Evolutionary conservation across 2,888 invertebrate genomes (phyloP).

Genomic region (Hirtodrosophila duncani): DNA sequence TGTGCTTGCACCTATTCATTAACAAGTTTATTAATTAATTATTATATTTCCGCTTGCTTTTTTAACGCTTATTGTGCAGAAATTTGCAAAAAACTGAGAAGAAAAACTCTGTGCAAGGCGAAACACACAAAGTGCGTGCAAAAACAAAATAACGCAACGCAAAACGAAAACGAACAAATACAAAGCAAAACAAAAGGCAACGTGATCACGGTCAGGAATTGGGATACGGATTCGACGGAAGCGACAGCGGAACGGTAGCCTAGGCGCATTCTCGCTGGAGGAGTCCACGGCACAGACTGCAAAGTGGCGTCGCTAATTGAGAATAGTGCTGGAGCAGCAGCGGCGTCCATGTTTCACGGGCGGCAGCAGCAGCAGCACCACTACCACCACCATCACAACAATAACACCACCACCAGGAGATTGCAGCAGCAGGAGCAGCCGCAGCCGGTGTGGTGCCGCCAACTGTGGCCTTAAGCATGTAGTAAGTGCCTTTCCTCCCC

Average conservation of each 20-base stretch:
- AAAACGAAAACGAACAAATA: slow-evolving; percentile 35
- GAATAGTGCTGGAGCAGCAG: slow-evolving; percentile 69
- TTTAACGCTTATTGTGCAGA: slow-evolving; percentile 7
- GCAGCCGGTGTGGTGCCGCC: slow-evolving; percentile 69
- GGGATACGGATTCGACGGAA: slow-evolving; percentile 4
- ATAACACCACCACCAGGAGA: slow-evolving; percentile 38
- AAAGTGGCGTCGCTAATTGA: slow-evolving; percentile 70
- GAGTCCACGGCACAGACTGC: slow-evolving; percentile 64
- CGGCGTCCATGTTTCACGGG: slow-evolving; percentile 65
- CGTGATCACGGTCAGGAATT: slow-evolving; percentile 23
- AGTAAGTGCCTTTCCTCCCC: slow-evolving; percentile 52
- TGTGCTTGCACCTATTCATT: not conserved
- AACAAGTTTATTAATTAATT: slow-evolving; percentile 3
- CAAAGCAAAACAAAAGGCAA: slow-evolving; percentile 18
- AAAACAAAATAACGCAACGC: slow-evolving; percentile 49
- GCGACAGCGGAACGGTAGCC: slow-evolving; percentile 24
- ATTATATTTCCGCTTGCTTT: too few relatives aligned
- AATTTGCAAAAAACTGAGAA: slow-evolving; percentile 9
- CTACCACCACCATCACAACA: slow-evolving; percentile 37
- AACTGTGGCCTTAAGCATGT: slow-evolving; percentile 75
- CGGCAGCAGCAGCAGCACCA: slow-evolving; percentile 53
- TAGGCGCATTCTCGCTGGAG: slow-evolving; percentile 52
- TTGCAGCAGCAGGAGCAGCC: slow-evolving; percentile 42
- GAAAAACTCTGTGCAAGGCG: slow-evolving; percentile 12
- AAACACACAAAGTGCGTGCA: slow-evolving; percentile 50